Evolutionary conservation across 2,797 vertebrate species (phyloP).

Genomic region (Euthynnus affinis): DNA sequence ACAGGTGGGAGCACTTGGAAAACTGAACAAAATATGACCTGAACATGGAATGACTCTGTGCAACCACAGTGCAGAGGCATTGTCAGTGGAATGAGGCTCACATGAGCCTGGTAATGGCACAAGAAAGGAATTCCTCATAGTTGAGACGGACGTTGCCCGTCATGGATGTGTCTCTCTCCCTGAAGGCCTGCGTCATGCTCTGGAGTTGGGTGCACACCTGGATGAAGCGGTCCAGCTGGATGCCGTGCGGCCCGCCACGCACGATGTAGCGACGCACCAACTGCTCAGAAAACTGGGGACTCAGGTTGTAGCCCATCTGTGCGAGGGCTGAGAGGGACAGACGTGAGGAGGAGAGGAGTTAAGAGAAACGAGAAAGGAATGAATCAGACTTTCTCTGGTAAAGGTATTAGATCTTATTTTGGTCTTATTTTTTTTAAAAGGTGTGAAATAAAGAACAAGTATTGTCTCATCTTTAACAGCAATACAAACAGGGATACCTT

Average conservation of each 20-base stretch:
- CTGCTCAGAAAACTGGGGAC: conserved; percentile 93
- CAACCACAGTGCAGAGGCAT: conserved; percentile 23
- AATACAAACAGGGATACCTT: conserved; percentile 85
- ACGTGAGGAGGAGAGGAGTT: neutral
- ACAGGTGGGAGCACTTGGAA: conserved; percentile 36
- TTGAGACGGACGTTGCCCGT: conserved; percentile 88
- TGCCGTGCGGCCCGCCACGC: conserved; percentile 64
- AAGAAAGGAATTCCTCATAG: conserved; percentile 95
- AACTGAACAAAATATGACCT: conserved; percentile 24
- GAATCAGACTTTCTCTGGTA: neutral
- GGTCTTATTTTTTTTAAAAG: neutral
- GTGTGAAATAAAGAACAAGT: neutral
- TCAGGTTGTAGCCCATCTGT: conserved; percentile 97
- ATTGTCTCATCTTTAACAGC: neutral
- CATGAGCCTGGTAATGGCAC: conserved; percentile 89
- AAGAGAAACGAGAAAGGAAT: neutral
- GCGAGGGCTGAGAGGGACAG: conserved; percentile 87
- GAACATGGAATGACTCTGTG: conserved; percentile 48
- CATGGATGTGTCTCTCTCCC: conserved; percentile 91
- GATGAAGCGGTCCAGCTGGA: conserved; percentile 96
- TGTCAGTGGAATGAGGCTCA: conserved; percentile 76
- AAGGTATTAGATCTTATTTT: neutral
- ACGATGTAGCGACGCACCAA: conserved; percentile 84
- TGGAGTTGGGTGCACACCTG: conserved; percentile 97
- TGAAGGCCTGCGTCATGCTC: conserved; percentile 92